Base-by-base conservation (phyloP, 2,888 invertebrate genomes). In the Polyommatus icarus region DNA sequence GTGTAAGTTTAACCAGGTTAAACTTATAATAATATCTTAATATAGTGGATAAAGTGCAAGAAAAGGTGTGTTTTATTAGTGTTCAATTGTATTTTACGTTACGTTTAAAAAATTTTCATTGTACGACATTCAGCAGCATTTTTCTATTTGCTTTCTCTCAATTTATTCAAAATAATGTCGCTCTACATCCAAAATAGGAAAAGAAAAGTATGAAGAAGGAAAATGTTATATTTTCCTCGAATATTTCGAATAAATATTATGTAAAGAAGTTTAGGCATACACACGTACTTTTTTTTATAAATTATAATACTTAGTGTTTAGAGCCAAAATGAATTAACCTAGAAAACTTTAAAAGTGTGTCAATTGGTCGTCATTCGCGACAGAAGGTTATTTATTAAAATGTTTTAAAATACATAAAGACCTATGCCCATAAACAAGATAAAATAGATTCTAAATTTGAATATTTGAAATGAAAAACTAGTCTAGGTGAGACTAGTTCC, bases 271-370 rank as follows among this genome's bases (percentile, higher is more conserved):
- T 67, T 32, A 61, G 8, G 40, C n/a, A n/a, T 40, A 72, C 36
- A 72, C 10, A 54, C 3, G 73, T 54, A 71, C 46, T 29, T 73
- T 50, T 54, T 40, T 75, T 75, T 75, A 50, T 75, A 73, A 12
- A 75, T 29, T 75, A 29, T 75, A 50, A 29, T 50, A n/a, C n/a
- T n/a, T n/a, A 50, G 75, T 75, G 73, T 73, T 46, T 73, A 46
- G 12, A 40, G 54, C 24, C 54, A 50, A 29, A 75, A 75, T 29
- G 54, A 29, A 75, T 75, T 75, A 75, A 75, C 75, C 75, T 75
- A 77, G 71, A 71, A 71, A 71, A 71, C 3, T 77, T 54, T 12
- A 20, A 72, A 77, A 77, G 77, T 77, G 71, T 77, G 77, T 77
- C 77, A 77, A 71, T 71, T 18, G 71, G 73, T 71, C 77, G 67